Conservation (phyloP, 2,797 vertebrate species). For the Hippocampus kuda region DNA sequence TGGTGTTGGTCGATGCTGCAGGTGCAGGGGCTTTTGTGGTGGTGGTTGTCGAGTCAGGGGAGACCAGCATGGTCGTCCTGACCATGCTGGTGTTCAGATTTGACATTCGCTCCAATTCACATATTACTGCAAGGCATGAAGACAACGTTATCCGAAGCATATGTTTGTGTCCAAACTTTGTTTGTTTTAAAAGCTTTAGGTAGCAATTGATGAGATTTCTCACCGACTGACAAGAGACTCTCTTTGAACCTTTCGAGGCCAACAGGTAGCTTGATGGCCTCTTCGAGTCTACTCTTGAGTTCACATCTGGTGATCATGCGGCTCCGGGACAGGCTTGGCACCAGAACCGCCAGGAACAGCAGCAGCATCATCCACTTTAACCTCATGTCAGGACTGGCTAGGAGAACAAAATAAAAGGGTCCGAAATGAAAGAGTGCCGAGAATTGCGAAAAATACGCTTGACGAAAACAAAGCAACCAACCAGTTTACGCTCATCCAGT, state of each 20-base stretch:
- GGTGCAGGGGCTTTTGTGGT: not conserved
- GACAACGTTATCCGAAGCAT: not conserved
- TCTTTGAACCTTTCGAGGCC: not conserved
- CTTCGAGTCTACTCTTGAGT: not conserved
- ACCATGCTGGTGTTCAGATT: not conserved
- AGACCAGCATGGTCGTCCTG: not conserved
- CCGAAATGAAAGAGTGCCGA: no score
- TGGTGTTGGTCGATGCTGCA: not conserved
- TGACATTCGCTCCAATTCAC: conserved; percentile 1
- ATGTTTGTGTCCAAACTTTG: not conserved
- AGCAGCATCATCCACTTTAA: not conserved
- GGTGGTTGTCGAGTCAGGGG: not conserved
- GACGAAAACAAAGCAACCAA: not conserved
- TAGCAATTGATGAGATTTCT: not conserved
- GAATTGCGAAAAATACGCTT: not conserved
- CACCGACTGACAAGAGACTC: not conserved
- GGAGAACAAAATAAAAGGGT: not conserved
- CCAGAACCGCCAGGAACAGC: not conserved
- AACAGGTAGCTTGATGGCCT: not conserved
- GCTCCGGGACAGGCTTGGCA: not conserved
- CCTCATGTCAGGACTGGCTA: conserved; percentile 3
- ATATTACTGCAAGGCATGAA: not conserved
- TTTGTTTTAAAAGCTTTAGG: not conserved
- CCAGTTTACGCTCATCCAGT: not conserved
- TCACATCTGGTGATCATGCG: conserved; percentile 5